Base-by-base conservation (phyloP, 2,797 vertebrate species). In the Cossypha niveicapilla region DNA sequence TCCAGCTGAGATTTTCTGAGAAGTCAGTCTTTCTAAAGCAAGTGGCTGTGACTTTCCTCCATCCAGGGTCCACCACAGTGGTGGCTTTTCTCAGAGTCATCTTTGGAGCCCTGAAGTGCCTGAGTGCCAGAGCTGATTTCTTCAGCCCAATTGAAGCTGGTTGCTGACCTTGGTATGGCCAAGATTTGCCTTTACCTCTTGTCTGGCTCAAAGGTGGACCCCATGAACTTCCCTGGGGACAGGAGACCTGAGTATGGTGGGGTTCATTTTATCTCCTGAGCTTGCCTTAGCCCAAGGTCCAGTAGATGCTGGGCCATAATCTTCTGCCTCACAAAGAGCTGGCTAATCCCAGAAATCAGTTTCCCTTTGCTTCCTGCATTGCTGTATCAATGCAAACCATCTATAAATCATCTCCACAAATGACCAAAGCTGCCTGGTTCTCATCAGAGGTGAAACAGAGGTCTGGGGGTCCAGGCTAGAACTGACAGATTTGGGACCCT, bases 51-150 rank as follows among this genome's bases (percentile, higher is more conserved):
- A 56, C 24, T 75, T 68, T 37, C 17, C 51, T 79, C 32, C 1
- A 1, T 9, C 12, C 66, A 57, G 30, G 22, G 23, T 61, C 25
- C 17, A 23, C 18, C 0, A 0, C 15, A 62, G 14, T 5, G 27
- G 6, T 53, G 67, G 30, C 70, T 81, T 82, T 85, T 66, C 48
- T 76, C 42, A 24, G 42, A 57, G 39, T 58, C 12, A 1, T n/a
- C 51, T 81, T 50, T 25, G 24, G 35, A 88, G 73, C 44, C 19
- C 62, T 50, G 81, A 66, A 86, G 35, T 2, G 5, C 34, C 51
- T 34, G 30, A 61, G 47, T 0, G 0, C 42, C 15, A 5, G 11
- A 81, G 17, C 5, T 37, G 35, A 60, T 2, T 1, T 71, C 37
- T 91, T 30, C 67, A 75, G 51, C 48, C 27, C 63, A 28, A 1